Base-by-base conservation (phyloP, 92 coral and sea anemone species). In the Epizoanthus stellaris region DNA sequence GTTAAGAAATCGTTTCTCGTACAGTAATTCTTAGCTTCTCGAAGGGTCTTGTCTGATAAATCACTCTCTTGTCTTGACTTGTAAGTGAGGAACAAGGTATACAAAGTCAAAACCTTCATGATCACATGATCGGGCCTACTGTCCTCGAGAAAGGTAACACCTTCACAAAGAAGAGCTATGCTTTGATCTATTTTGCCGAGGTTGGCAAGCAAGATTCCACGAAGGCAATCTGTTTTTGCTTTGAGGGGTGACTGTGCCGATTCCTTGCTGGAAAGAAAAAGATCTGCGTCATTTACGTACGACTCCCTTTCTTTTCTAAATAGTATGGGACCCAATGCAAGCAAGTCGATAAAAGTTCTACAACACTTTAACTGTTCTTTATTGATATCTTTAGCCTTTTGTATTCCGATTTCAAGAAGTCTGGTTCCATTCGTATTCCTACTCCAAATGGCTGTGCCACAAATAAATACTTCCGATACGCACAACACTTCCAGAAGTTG, bases 201-300 rank as follows among this genome's bases (percentile, higher is more conserved):
- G 25, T 60, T 60, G 25, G 65, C 65, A 60, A 60, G 65, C 65
- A 60, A 60, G 6, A 60, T 60, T 16, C 65, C 65, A 60, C 65
- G 25, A 60, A 16, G 19, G 65, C 65, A 60, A 16, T 60, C 19
- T 60, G 16, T 23, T 17, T 60, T 4, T 17, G 65, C 8, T 60
- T 60, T 60, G 7, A 60, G 6, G 65, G 21, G 16, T 16, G 65
- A 60, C 7, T 60, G 16, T 60, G 65, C 25, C 20, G 65, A 4
- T 16, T 60, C 65, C 65, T 2, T 60, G 65, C 19, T 60, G 20
- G 19, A 23, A 60, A 60, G 65, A 4, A 60, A 60, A 19, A 60
- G 6, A 5, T 16, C 16, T 60, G 16, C 65, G 65, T 60, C 25
- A 23, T 60, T 60, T 5, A 15, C 19, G 25, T 60, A 19, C 25